A percentile compares a stretch with the other conserved stretches of the same genome.
Conservation (phyloP, 35 echinoderm and acorn worm species). For the Ophiothrix spiculata region DNA sequence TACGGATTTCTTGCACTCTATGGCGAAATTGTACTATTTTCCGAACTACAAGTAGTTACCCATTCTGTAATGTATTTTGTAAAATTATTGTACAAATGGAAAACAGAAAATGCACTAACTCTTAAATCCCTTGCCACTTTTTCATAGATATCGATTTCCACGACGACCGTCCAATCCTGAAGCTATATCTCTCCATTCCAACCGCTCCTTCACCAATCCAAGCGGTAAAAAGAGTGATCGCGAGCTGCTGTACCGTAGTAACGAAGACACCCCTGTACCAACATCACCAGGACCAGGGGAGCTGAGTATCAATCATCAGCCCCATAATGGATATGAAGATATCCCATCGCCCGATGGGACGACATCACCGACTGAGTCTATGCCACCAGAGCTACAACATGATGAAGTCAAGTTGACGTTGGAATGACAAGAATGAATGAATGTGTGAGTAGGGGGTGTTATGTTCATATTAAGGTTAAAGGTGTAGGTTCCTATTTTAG, state of each 20-base stretch:
- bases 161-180: constrained; percentile 34
- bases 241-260: constrained; percentile 47
- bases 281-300: not conserved
- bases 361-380: not conserved
- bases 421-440: too few species aligned
- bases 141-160: constrained; percentile 31
- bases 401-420: not conserved
- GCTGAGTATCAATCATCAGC: not conserved
- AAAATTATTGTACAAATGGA: too few species aligned
- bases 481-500: too few species aligned
- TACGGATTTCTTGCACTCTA: too few species aligned
- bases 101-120: too few species aligned
- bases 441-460: too few species aligned
- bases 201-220: constrained; percentile 4
- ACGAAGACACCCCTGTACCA: constrained; percentile 41
- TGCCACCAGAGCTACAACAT: not conserved
- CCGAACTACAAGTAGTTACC: too few species aligned
- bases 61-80: too few species aligned
- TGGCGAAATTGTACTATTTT: too few species aligned
- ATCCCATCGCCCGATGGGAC: not conserved
- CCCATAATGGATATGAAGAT: not conserved
- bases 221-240: constrained; percentile 39
- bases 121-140: too few species aligned
- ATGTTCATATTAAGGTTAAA: too few species aligned
- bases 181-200: constrained; percentile 51